phyloP scores from a whole-genome alignment of 2,888 invertebrate species.

The Pandemis cinnamomeana region DNA sequence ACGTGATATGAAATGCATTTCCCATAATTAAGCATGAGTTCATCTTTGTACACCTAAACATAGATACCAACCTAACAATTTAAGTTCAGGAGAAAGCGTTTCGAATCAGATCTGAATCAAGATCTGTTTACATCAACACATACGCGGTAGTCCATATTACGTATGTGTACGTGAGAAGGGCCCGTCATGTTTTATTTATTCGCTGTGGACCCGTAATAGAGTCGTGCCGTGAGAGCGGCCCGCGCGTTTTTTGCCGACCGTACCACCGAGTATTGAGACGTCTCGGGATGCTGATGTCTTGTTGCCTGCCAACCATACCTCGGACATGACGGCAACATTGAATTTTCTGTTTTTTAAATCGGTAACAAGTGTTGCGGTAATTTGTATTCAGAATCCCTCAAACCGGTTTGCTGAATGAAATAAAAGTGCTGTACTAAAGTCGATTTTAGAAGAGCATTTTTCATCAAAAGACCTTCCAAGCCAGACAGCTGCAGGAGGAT shows the following conservation, averaged over 20 bases:
- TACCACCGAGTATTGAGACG: constrained; percentile 79
- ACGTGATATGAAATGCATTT: neutral
- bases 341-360: constrained; percentile 65
- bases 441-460: constrained; percentile 57
- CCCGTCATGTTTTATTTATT: constrained; percentile 85
- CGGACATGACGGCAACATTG: constrained; percentile 75
- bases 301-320: constrained; percentile 77
- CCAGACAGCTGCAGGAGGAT: constrained; percentile 75
- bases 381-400: neutral
- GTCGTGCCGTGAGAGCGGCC: constrained; percentile 82
- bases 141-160: constrained; percentile 56
- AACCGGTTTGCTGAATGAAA: neutral
- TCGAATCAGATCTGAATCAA: constrained; percentile 78
- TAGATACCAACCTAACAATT: constrained; percentile 8
- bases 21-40: neutral
- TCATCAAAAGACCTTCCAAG: constrained; percentile 60
- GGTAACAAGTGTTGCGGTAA: constrained; percentile 6
- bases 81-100: constrained; percentile 62
- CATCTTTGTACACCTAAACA: neutral
- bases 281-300: constrained; percentile 82
- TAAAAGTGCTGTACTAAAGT: constrained; percentile 25
- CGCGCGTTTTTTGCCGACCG: constrained; percentile 80
- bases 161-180: constrained; percentile 79
- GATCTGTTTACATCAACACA: constrained; percentile 78
- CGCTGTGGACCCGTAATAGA: constrained; percentile 81